These are phyloP conservation scores for Eumaeus atala DNA, from an alignment of 1,140 invertebrate species.

Conservation along the genomic window DNA sequence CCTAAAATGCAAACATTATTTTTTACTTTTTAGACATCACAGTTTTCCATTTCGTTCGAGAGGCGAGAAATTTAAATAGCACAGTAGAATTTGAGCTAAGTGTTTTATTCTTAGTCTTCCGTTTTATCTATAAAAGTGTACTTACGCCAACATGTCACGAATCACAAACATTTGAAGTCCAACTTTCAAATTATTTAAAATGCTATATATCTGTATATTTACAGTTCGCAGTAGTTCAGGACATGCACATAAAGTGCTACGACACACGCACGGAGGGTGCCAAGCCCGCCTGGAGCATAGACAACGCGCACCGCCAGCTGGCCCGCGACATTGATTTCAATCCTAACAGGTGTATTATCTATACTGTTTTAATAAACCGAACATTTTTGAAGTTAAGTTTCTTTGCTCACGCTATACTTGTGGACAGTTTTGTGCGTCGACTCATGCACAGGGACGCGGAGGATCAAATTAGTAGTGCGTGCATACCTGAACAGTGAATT, in stretches of 20 bases:
- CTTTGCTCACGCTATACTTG: too few relatives aligned
- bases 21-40: too few relatives aligned
- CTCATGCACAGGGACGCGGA: too few relatives aligned
- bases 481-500: not conserved
- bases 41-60: not conserved
- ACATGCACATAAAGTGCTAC: slow-evolving; percentile 89
- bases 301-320: slow-evolving; percentile 90
- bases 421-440: too few relatives aligned
- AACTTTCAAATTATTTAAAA: too few relatives aligned
- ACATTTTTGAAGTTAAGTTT: too few relatives aligned
- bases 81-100: too few relatives aligned
- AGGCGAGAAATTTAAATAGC: not conserved
- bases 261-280: slow-evolving; percentile 84
- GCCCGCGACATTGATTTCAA: slow-evolving; percentile 96
- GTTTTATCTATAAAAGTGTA: too few relatives aligned
- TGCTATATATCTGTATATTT: not conserved
- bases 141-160: too few relatives aligned
- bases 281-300: slow-evolving; percentile 86
- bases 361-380: too few relatives aligned
- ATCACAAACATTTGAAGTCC: too few relatives aligned
- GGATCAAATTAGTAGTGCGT: not conserved
- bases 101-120: not conserved
- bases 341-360: slow-evolving; percentile 88
- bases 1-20: too few relatives aligned
- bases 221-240: slow-evolving; percentile 86